Percentiles rank a stretch among this genome's conserved stretches.
These are phyloP conservation scores for Tapirus terrestris DNA, from an alignment of 2,113 vertebrate species.

Conservation along the genomic window DNA sequence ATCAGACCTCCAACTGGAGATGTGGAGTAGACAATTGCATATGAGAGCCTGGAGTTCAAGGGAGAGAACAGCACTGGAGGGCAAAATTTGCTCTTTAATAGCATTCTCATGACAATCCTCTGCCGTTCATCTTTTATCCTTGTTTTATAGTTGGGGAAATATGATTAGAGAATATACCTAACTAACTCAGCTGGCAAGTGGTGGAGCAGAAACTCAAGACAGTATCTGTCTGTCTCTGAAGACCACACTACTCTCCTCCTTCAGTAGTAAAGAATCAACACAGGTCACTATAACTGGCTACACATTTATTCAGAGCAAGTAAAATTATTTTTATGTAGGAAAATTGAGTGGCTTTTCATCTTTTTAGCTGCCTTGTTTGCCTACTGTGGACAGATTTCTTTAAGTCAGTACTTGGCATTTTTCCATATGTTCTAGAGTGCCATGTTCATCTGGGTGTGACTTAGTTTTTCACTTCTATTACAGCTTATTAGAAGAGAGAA, in stretches of 20 bases:
- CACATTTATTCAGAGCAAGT: background rate
- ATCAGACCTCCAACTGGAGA: background rate
- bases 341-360: constrained; percentile 16
- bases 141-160: background rate
- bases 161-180: background rate
- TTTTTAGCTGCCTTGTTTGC: constrained; percentile 1
- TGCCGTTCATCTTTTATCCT: background rate
- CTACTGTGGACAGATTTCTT: constrained; percentile 18
- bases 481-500: constrained; percentile 14
- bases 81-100: background rate
- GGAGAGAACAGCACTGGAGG: background rate
- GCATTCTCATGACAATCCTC: background rate
- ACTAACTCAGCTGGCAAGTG: background rate
- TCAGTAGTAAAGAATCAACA: background rate
- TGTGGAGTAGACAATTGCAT: background rate
- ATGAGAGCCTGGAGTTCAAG: background rate
- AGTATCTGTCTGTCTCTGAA: background rate
- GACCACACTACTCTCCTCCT: background rate
- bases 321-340: constrained; percentile 5
- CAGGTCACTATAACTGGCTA: background rate
- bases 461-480: background rate
- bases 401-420: constrained; percentile 30
- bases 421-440: background rate
- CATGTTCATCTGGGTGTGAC: background rate
- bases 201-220: background rate